Base-by-base conservation (phyloP, 2,888 invertebrate species). In the Herminia tarsipennalis region DNA sequence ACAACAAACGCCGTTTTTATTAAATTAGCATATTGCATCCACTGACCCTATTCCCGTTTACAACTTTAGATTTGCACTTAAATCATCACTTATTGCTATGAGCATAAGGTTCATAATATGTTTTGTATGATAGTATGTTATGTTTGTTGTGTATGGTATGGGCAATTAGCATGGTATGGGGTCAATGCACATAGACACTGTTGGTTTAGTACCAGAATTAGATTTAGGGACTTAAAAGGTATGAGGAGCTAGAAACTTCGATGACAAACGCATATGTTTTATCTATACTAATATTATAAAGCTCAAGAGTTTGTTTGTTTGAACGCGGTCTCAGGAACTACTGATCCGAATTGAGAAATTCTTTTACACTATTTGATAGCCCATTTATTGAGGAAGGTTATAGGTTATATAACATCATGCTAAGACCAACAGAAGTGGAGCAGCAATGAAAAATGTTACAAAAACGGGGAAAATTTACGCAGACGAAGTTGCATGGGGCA, bases 1-100 rank as follows among this genome's bases (percentile, higher is more conserved):
- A 18, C 25, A 28, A 25, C 25, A 25, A 56, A 44, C 56, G 43
- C 43, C 55, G 55, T 71, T 79, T 79, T 82, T 76, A 82, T 82
- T 76, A 67, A 80, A 82, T 82, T 80, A 82, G 69, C 79, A 73
- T 74, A 69, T 61, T 76, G 76, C 77, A 79, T 66, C 56, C 54
- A 51, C 60, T 77, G 79, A 73, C 82, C 81, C 64, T 66, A 68
- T 74, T 81, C 41, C 17, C 22, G 16, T 5, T 13, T 27, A 44
- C 49, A 45, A 58, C 34, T 9, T 39, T 22, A 45, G n/a, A 35
- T 8, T 39, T 27, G 14, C 2, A 29, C 17, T 1, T 24, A 5
- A 1, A 5, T 5, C 6, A 2, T 0, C 9, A 18, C 17, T 32
- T 47, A 41, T 36, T 25, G 17, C 17, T 13, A 0, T 14, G 1